Base-by-base conservation (phyloP, 2,888 invertebrate species). In the Harpalus rufipes region DNA sequence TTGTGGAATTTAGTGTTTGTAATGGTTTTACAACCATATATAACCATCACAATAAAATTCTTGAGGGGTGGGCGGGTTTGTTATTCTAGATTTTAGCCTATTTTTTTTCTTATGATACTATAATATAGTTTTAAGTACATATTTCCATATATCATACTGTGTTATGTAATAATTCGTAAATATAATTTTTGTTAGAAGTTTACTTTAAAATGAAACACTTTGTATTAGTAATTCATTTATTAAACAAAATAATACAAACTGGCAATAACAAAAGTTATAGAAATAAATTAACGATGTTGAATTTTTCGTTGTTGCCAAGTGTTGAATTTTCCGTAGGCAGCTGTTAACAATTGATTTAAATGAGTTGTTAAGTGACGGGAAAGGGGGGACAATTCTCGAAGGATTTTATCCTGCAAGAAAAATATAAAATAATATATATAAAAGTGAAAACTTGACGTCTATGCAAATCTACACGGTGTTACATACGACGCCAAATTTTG, bases 311-410 rank as follows among this genome's bases (percentile, higher is more conserved):
- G 95, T 90, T 97, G 97, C 98, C 98, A 98, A 76, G 95, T 92
- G 63, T 94, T 95, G 92, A 95, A 98, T 89, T 97, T 98, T 86
- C 95, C 93, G 90, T 96, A 96, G 10, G 98, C 97, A 0, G 96
- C 94, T 89, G 96, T 95, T 87, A 98, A 92, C 91, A 98, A 93
- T 89, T 96, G 96, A 91, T 97, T 97, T 89, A 98, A 93, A 90
- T 98, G 98, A 90, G 94, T 94, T 7, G 97, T 97, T 56, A 97
- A 91, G 58, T 96, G 94, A 83, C 96, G 95, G 86, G 96, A 96
- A 86, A 97, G 90, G 0, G 96, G 96, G 0, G 96, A 96, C 58
- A 96, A 92, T 87, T 97, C 96, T 80, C 96, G 93, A 87, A 96
- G 94, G 90, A 96, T 94, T 90, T 95, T 96, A 89, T 96, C 96